phyloP scores from a whole-genome alignment of 1,140 invertebrate genomes.

The Aporrectodea caliginosa region DNA sequence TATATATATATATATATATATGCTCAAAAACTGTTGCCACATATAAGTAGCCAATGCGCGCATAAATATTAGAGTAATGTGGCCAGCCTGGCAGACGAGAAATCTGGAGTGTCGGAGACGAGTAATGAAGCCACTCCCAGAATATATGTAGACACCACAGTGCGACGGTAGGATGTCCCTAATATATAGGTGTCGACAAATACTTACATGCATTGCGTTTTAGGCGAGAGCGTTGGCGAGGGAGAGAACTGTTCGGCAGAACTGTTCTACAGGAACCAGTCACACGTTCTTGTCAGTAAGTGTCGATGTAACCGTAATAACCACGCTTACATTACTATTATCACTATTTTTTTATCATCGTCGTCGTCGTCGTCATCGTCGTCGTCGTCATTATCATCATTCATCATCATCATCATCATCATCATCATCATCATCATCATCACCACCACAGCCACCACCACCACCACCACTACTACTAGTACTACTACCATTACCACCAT shows the following conservation, averaged over 20 bases:
- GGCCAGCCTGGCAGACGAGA: no score
- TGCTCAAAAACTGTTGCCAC: no score
- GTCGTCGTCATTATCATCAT: neutral
- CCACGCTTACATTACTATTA: neutral
- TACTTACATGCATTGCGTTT: no score
- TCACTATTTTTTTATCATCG: neutral
- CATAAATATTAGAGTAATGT: no score
- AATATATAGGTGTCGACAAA: no score
- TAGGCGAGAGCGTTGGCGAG: neutral
- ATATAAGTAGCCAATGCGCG: no score
- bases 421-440: neutral
- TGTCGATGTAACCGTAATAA: no score
- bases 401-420: neutral
- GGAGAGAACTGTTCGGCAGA: neutral
- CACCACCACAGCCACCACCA: neutral
- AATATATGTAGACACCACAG: no score
- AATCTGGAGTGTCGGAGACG: no score
- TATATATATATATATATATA: no score
- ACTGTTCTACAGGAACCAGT: neutral
- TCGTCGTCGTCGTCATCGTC: neutral
- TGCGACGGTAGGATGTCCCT: no score
- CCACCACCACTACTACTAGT: neutral
- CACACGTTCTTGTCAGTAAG: neutral
- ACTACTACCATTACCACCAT: neutral
- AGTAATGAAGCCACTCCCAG: no score